Base-by-base conservation (phyloP, 2,888 invertebrate genomes). In the Agrotis segetum region DNA sequence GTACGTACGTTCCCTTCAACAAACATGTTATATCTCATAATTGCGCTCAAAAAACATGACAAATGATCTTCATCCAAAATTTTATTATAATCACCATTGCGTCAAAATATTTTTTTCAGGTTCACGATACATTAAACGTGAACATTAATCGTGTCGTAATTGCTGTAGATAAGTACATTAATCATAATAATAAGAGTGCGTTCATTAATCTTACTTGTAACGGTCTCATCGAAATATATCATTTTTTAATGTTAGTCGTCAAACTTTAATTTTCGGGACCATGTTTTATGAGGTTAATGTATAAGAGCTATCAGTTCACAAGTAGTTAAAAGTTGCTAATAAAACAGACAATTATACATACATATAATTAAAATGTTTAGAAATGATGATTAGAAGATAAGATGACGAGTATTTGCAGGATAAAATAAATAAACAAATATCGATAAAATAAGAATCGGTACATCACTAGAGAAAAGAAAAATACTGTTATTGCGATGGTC, bases 401-500 rank as follows among this genome's bases (percentile, higher is more conserved):
- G n/a, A n/a, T n/a, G 1, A 6, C n/a, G 16, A 21, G n/a, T n/a
- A 1, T 1, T 50, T 13, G 4, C 21, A 24, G 13, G 7, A n/a
- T 24, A 24, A 24, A 24, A 24, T 24, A 24, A 24, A 24, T 24
- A 24, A 24, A 24, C 2, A 24, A 24, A 24, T 67, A 77, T 84
- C 82, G 84, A 84, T 74, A 68, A 47, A 46, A 59, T 2, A 0
- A 4, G 55, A 40, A 44, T 21, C 29, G 1, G 11, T 53, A 44
- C 85, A 71, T 74, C 84, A 74, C 83, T 79, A 77, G 46, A 56
- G 61, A 61, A 71, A 71, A 61, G 70, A 82, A 82, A 83, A 76
- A 85, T 83, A 85, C 77, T 71, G 84, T 81, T 84, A 84, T 85
- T 79, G 79, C 81, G 21, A 85, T 72, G 75, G 79, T 81, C 73